Percentiles rank a stretch among this genome's conserved stretches.
These are phyloP conservation scores for Isaurus tuberculatus DNA, from an alignment of 92 coral and sea anemone genomes.

Conservation along the genomic window DNA sequence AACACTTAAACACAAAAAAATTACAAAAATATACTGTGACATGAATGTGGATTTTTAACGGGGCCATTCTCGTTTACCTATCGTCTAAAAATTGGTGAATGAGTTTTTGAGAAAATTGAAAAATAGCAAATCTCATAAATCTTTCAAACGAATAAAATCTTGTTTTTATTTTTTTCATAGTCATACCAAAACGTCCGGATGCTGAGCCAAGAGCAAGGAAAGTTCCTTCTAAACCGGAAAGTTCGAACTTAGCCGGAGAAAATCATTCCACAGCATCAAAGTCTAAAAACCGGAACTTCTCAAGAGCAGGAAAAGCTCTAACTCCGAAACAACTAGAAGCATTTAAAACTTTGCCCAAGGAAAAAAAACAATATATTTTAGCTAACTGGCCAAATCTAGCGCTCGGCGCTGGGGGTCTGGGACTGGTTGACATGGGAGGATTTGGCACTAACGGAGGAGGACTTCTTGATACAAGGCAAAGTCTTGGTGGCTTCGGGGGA, in stretches of 20 bases:
- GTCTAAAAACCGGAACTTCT: conserved; percentile 10
- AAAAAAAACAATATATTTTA: conserved; percentile 82
- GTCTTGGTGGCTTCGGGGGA: conserved; percentile 57
- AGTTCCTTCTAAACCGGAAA: neutral
- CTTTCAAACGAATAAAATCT: neutral
- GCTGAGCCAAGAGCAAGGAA: neutral
- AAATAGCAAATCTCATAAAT: neutral
- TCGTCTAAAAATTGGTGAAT: too few relatives aligned
- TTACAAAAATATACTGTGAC: too few relatives aligned
- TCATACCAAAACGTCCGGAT: conserved; percentile 30
- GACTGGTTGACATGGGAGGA: conserved; percentile 43
- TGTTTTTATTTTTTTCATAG: neutral
- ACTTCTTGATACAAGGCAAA: conserved; percentile 54
- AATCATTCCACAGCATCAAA: conserved; percentile 22
- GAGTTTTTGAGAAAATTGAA: neutral
- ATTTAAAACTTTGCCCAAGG: conserved; percentile 44
- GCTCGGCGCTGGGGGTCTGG: conserved; percentile 34
- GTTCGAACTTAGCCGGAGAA: neutral
- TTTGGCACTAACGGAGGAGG: conserved; percentile 11
- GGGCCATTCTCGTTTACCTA: too few relatives aligned
- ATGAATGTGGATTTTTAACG: too few relatives aligned
- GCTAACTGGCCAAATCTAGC: conserved; percentile 73
- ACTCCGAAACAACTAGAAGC: conserved; percentile 15
- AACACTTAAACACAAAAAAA: too few relatives aligned
- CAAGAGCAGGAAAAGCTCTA: neutral